Evolutionary conservation across 2,888 invertebrate genomes (phyloP).

Genomic region (Chrysomela aeneicollis): DNA sequence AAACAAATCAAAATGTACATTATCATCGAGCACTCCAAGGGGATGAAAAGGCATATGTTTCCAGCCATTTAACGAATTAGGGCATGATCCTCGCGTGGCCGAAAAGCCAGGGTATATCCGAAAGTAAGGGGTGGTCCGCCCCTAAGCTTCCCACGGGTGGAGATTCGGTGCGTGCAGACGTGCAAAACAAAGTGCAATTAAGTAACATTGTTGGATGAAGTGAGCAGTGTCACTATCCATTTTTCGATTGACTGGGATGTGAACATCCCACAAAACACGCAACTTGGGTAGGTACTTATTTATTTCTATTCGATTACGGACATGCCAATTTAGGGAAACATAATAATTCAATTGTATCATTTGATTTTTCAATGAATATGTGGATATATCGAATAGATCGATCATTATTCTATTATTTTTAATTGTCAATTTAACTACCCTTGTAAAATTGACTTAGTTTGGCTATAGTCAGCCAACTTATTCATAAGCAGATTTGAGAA

Average conservation of each 20-base stretch:
- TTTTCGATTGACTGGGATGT: constrained; percentile 27
- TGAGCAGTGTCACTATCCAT: constrained; percentile 48
- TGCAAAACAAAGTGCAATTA: constrained; percentile 56
- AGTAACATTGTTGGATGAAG: constrained; percentile 54
- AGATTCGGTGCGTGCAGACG: constrained; percentile 57
- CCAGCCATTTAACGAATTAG: constrained; percentile 62
- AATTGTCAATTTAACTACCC: too few relatives aligned
- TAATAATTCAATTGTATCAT: too few relatives aligned
- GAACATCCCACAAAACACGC: constrained; percentile 36
- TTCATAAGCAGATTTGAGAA: too few relatives aligned
- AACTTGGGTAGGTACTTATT: too few relatives aligned
- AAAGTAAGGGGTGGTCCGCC: constrained; percentile 40
- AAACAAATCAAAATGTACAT: constrained; percentile 30
- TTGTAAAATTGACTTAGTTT: too few relatives aligned
- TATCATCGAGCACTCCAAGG: constrained; percentile 29
- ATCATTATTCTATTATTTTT: too few relatives aligned
- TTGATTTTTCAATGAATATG: too few relatives aligned
- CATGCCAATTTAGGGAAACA: too few relatives aligned
- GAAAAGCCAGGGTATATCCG: constrained; percentile 48
- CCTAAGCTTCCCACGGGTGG: constrained; percentile 56
- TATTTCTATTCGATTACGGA: too few relatives aligned
- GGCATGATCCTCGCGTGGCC: constrained; percentile 57
- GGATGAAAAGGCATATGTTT: constrained; percentile 57
- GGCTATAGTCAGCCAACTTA: too few relatives aligned
- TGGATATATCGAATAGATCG: too few relatives aligned